Conservation (phyloP, 1,140 invertebrate genomes). For the Habropoda laboriosa region DNA sequence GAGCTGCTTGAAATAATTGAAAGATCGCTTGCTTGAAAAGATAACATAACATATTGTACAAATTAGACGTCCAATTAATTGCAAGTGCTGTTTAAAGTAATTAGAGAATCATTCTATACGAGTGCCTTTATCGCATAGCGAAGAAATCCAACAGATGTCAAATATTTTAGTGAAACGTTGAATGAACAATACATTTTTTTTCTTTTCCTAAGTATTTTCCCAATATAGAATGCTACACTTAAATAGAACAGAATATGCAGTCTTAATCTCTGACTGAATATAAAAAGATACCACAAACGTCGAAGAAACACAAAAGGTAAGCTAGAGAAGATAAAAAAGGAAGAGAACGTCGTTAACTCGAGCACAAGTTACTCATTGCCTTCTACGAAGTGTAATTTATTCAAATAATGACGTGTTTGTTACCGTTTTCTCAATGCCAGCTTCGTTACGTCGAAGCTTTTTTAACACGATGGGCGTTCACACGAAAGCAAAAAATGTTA, state of each 20-base stretch:
- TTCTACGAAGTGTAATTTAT: slow-evolving; percentile 26
- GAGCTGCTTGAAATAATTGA: background rate
- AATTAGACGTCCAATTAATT: background rate
- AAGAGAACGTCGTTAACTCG: background rate
- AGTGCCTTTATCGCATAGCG: too few species aligned
- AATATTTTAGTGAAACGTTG: too few species aligned
- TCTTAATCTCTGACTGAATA: background rate
- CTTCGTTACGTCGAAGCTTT: background rate
- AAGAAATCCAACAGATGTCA: too few species aligned
- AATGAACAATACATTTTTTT: too few species aligned
- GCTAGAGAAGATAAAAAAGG: background rate
- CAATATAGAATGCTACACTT: too few species aligned
- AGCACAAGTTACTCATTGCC: background rate
- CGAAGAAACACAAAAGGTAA: background rate
- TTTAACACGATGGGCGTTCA: slow-evolving; percentile 14
- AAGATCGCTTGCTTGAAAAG: background rate
- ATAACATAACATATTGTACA: background rate
- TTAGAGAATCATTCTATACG: too few species aligned
- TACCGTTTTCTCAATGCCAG: slow-evolving; percentile 58
- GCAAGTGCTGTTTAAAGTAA: background rate
- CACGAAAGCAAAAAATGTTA: background rate
- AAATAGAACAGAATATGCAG: background rate
- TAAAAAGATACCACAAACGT: background rate
- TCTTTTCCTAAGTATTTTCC: too few species aligned
- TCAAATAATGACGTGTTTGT: slow-evolving; percentile 55